phyloP scores from a whole-genome alignment of 1,140 invertebrate species.

The Ips nitidus region DNA sequence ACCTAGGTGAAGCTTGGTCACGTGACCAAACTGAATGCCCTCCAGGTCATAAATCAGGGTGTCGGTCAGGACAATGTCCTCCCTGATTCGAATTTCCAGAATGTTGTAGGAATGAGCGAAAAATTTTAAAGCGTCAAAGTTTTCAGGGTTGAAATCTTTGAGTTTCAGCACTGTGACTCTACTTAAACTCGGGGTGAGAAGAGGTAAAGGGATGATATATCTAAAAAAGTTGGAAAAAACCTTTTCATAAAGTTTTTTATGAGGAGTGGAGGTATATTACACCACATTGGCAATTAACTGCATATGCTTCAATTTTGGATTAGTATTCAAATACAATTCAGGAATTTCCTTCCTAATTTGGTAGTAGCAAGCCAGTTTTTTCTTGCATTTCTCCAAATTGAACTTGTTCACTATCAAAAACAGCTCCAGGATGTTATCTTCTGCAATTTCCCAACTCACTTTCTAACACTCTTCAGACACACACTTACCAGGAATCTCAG shows the following conservation, averaged over 20 bases:
- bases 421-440: slow-evolving; percentile 17
- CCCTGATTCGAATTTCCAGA: slow-evolving; percentile 34
- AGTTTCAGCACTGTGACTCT: slow-evolving; percentile 34
- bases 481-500: slow-evolving; percentile 31
- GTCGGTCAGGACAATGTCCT: slow-evolving; percentile 32
- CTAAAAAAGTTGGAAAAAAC: slow-evolving; percentile 16
- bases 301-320: slow-evolving; percentile 30
- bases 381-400: slow-evolving; percentile 32
- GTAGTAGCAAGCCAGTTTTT: slow-evolving; percentile 26
- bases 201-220: slow-evolving; percentile 35
- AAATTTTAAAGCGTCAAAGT: slow-evolving; percentile 31
- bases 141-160: slow-evolving; percentile 22
- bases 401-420: slow-evolving; percentile 34
- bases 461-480: neutral
- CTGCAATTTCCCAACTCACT: slow-evolving; percentile 7
- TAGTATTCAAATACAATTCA: slow-evolving; percentile 27
- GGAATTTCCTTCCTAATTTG: slow-evolving; percentile 17
- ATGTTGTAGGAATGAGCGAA: slow-evolving; percentile 37
- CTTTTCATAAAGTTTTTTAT: neutral
- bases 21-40: slow-evolving; percentile 25
- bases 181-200: slow-evolving; percentile 27
- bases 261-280: neutral
- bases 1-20: slow-evolving; percentile 27
- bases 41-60: slow-evolving; percentile 37
- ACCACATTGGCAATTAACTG: slow-evolving; percentile 9